Base-by-base conservation (phyloP, 2,888 invertebrate species). In the Stratiomys singularior region DNA sequence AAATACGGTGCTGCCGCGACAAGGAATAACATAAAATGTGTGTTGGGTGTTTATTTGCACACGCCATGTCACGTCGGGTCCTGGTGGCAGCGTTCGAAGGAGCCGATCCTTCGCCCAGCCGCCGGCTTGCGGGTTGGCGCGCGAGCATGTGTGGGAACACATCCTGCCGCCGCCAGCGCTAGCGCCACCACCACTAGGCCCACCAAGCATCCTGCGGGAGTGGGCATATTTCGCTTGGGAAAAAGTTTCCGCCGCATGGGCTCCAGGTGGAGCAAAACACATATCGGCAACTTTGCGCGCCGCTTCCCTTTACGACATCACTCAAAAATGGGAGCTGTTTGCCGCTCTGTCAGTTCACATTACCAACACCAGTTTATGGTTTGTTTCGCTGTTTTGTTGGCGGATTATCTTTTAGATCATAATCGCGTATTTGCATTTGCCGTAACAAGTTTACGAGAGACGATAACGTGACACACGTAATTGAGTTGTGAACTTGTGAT, bases 351-450 rank as follows among this genome's bases (percentile, higher is more conserved):
- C 69, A 46, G 69, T 30, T 64, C 23, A 46, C 69, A 69, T 25
- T 25, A 25, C n/a, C 15, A 47, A 25, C 2, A 13, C 30, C 47
- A 46, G 69, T 46, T 37, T 67, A 47, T 66, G 66, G 66, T 66
- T 66, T 69, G 69, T 69, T 46, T 23, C 2, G 47, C n/a, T 30
- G 47, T 69, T 69, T 69, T 46, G 47, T 30, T 21, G 47, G 69
- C 69, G 25, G 69, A 46, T 69, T n/a, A 69, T 69, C 69, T 69
- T 46, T 69, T 69, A 69, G 30, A 69, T 47, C 69, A 69, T 69
- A 69, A 69, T 69, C 46, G 46, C 18, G 47, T 69, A 30, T 69
- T 69, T 25, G 69, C 69, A 30, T 69, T 46, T 30, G 46, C 44
- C 30, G 25, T 47, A 30, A 30, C 47, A 46, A 69, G 30, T 69